phyloP scores from a whole-genome alignment of 1,140 invertebrate species.

The Apocrypta bakeri region DNA sequence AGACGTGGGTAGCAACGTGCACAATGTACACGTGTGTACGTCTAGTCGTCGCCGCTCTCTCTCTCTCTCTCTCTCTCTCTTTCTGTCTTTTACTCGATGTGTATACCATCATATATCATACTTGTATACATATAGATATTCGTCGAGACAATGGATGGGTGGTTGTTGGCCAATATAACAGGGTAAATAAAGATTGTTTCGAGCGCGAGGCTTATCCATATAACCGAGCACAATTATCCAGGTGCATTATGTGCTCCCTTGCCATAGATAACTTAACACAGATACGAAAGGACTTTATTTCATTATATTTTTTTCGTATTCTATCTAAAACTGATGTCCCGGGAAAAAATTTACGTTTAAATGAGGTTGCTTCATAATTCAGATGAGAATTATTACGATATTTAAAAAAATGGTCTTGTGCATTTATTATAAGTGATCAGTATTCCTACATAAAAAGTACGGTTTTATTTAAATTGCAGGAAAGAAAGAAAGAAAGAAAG shows the following conservation, averaged over 20 bases:
- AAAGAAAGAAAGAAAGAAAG: too few species aligned
- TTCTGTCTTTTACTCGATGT: background rate
- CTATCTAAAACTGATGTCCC: background rate
- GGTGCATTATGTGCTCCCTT: background rate
- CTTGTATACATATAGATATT: background rate
- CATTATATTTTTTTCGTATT: background rate
- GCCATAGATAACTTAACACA: background rate
- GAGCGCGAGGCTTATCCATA: constrained; percentile 12
- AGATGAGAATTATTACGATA: background rate
- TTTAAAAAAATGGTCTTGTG: background rate
- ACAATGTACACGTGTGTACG: background rate
- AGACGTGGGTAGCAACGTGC: background rate
- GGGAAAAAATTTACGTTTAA: background rate
- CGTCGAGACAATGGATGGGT: background rate
- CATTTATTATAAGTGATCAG: too few species aligned
- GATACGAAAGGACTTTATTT: background rate
- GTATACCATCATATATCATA: background rate
- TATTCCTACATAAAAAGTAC: background rate
- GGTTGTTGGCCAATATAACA: constrained; percentile 3
- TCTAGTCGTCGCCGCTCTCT: background rate
- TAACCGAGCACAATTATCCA: background rate
- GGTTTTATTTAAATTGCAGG: background rate
- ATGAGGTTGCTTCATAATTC: background rate
- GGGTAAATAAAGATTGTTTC: constrained; percentile 17
- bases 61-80: background rate